phyloP scores from a whole-genome alignment of 1,140 invertebrate genomes.

The Ptiloglossa arizonensis region DNA sequence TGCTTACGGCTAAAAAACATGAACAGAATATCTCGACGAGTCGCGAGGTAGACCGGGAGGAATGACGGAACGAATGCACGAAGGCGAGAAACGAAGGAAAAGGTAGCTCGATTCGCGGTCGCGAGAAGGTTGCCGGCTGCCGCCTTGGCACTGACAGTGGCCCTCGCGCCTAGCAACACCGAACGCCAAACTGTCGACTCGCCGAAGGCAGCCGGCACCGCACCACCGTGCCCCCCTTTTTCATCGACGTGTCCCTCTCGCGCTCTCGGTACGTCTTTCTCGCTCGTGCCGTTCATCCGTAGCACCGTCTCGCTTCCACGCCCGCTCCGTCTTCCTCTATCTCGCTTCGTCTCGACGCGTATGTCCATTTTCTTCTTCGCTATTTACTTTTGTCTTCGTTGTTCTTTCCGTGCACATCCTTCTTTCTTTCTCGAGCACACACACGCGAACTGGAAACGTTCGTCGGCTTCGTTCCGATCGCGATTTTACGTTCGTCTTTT shows the following conservation, averaged over 20 bases:
- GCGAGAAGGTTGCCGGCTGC: conserved; percentile 65
- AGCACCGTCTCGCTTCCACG: background rate
- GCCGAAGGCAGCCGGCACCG: conserved; percentile 61
- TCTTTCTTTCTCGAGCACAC: background rate
- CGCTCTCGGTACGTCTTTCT: conserved; percentile 12
- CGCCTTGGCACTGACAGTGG: conserved; percentile 75
- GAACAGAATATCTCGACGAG: background rate
- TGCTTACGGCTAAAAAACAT: background rate
- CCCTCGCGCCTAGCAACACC: conserved; percentile 75
- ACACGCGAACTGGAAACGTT: background rate
- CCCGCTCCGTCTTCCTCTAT: conserved; percentile 12
- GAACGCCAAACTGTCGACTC: conserved; percentile 67
- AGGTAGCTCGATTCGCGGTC: conserved; percentile 47
- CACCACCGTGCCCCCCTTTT: conserved; percentile 45
- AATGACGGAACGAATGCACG: conserved; percentile 8
- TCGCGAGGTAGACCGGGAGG: background rate
- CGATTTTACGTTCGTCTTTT: conserved; percentile 19
- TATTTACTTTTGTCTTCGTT: conserved; percentile 24
- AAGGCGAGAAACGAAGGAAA: conserved; percentile 26
- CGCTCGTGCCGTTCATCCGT: conserved; percentile 6
- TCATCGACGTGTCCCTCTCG: conserved; percentile 44
- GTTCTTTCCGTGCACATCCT: background rate
- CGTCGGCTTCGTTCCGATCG: conserved; percentile 5
- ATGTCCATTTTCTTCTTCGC: conserved; percentile 45
- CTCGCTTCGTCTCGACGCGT: background rate